phyloP scores from a whole-genome alignment of 2,888 invertebrate species.

The Acanthoscelides obtectus region DNA sequence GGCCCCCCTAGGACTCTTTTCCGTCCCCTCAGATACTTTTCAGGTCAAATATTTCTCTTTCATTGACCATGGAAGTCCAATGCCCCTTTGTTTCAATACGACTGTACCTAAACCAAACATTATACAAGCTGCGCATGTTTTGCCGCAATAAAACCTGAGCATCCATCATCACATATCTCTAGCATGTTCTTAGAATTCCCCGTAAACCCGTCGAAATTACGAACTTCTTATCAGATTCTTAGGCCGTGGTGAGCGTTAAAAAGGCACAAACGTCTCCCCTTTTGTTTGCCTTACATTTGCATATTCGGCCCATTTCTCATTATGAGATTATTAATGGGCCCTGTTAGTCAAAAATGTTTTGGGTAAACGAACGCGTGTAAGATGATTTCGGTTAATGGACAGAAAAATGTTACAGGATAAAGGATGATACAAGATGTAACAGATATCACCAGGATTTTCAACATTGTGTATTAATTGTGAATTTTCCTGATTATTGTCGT shows the following conservation, averaged over 20 bases:
- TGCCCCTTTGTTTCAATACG: too few relatives aligned
- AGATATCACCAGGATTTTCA: too few relatives aligned
- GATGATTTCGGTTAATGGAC: slow-evolving; percentile 35
- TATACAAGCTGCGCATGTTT: background rate
- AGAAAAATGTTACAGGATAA: background rate
- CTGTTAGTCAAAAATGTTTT: slow-evolving; percentile 1
- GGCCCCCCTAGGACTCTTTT: too few relatives aligned
- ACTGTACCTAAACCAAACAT: too few relatives aligned
- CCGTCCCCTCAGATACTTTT: too few relatives aligned
- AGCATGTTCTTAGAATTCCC: background rate
- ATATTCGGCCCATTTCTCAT: slow-evolving; percentile 27
- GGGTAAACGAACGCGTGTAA: slow-evolving; percentile 30
- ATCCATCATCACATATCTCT: background rate
- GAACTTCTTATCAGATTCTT: background rate
- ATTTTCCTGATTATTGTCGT: too few relatives aligned
- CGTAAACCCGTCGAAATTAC: background rate
- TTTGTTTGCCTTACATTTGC: slow-evolving; percentile 22
- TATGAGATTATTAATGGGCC: slow-evolving; percentile 29
- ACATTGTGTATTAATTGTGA: too few relatives aligned
- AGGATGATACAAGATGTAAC: background rate
- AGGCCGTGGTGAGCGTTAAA: background rate
- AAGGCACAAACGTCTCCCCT: slow-evolving; percentile 5
- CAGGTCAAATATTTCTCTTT: too few relatives aligned
- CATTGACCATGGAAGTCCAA: too few relatives aligned
- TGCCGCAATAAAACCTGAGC: background rate